Base-by-base conservation (phyloP, 2,888 invertebrate genomes). In the Mystacides longicornis region DNA sequence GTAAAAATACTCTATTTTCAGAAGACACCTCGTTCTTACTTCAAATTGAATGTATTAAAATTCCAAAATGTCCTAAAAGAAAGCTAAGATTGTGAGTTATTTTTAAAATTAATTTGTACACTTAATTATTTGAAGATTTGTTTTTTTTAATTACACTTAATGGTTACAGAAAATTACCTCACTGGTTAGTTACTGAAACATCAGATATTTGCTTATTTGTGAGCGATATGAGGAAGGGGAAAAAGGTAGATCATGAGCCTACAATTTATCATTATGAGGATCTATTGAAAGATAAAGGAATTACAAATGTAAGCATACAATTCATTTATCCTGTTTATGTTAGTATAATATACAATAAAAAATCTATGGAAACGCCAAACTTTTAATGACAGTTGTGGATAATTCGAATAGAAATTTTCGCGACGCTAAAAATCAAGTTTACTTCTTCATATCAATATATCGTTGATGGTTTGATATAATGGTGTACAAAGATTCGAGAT, bases 171-270 rank as follows among this genome's bases (percentile, higher is more conserved):
- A 64, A 67, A 11, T 64, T 85, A 7, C 82, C 83, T 49, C 78
- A 89, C 66, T 76, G 82, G 2, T 68, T 88, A 43, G 69, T 82
- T n/a, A 74, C 80, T 27, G 75, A 80, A 2, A 78, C 80, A 2
- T 81, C 84, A 57, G 89, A 89, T 63, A 78, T 91, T 20, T 89
- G 88, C 59, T 69, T 93, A 14, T 82, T 93, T 66, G 89, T 90
- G 27, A 80, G 84, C 5, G 93, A 93, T 67, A 68, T 89, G 45
- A 80, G 86, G 65, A 84, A 81, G 63, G 86, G 86, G 3, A 77
- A 77, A 21, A 82, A 81, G 64, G 73, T 78, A 55, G 89, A 91
- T 62, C 85, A 84, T 68, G 89, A 91, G 62, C 81, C 85, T 22
- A 87, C 90, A 2, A 70, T 85, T 52, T 82, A 85, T 43, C 81